phyloP scores from a whole-genome alignment of 2,113 vertebrate genomes.

The Glaucomys volans region DNA sequence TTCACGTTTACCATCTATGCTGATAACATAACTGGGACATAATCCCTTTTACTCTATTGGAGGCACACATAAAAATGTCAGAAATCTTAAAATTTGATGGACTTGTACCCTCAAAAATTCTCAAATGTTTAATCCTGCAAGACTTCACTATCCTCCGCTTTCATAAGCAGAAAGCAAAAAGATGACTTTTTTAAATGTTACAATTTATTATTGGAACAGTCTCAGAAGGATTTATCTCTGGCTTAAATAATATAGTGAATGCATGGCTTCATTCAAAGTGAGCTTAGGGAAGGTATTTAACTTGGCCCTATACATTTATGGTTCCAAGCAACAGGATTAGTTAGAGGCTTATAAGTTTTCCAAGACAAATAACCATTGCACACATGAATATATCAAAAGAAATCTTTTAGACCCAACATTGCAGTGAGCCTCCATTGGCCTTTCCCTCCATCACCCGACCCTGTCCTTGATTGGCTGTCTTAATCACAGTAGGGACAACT shows the following conservation, averaged over 20 bases:
- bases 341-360: neutral
- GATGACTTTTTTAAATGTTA: neutral
- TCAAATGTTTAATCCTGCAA: neutral
- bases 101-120: neutral
- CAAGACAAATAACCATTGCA: neutral
- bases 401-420: neutral
- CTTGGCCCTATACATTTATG: neutral
- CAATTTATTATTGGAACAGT: neutral
- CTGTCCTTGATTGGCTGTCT: neutral
- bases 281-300: neutral
- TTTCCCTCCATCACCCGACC: fast-evolving
- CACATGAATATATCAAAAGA: neutral
- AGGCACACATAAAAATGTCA: neutral
- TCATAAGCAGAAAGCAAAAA: neutral
- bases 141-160: neutral
- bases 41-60: neutral
- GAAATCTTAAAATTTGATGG: neutral
- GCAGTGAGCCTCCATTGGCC: fast-evolving
- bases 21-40: neutral
- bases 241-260: neutral
- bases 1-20: neutral
- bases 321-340: neutral
- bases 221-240: neutral
- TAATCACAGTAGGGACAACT: neutral
- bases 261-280: neutral